Percentiles rank a stretch among this genome's conserved stretches.
phyloP scores from a whole-genome alignment of 2,113 vertebrate species.

The Cinclus cinclus region DNA sequence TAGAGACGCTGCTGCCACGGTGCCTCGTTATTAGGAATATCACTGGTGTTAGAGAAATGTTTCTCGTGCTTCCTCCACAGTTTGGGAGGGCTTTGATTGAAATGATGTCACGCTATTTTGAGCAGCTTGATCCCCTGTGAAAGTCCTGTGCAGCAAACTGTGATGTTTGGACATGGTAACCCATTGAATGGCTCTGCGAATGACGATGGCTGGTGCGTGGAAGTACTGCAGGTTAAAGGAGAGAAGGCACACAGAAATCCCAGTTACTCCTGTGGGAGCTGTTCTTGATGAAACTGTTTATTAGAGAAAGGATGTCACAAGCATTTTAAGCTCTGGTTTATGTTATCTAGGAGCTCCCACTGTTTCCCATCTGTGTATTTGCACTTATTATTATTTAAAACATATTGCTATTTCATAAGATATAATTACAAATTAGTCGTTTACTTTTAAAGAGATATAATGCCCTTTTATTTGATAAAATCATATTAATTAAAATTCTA shows the following conservation, averaged over 20 bases:
- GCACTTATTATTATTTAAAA: background rate
- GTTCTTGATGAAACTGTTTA: background rate
- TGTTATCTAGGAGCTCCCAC: background rate
- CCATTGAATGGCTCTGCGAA: background rate
- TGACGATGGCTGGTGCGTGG: background rate
- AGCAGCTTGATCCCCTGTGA: background rate
- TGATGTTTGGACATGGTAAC: fast-evolving
- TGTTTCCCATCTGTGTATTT: background rate
- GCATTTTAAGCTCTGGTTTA: background rate
- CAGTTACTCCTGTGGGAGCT: background rate
- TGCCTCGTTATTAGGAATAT: background rate
- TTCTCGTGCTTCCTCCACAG: background rate
- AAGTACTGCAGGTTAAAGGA: background rate
- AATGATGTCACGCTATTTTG: background rate
- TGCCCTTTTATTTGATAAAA: background rate
- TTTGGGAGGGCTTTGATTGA: background rate
- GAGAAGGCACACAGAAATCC: background rate
- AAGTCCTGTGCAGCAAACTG: background rate
- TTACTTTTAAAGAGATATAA: background rate
- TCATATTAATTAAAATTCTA: background rate
- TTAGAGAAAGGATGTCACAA: background rate
- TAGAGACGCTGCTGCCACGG: background rate
- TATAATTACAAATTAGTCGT: background rate
- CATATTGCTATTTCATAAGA: background rate
- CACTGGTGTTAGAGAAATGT: background rate